Base-by-base conservation (phyloP, 2,113 vertebrate species). In the Bettongia penicillata region DNA sequence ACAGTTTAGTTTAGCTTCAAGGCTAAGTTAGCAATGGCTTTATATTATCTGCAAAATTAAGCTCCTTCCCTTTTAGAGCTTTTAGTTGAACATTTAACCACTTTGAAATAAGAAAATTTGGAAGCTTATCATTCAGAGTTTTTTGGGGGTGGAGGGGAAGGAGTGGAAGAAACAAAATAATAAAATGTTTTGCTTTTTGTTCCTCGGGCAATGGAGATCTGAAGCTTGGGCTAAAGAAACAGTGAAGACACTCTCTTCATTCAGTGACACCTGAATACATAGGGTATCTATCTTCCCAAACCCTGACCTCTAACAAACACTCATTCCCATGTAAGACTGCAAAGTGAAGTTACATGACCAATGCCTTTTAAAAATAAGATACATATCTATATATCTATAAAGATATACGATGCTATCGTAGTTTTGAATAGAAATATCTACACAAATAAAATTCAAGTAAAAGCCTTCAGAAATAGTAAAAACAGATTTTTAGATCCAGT, bases 41-140 rank as follows among this genome's bases (percentile, higher is more conserved):
- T 37, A 68, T 5, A 51, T 48, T 90, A 91, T 24, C 93, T 97
- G 68, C 96, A 91, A 61, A 96, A 95, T 91, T 52, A 93, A 93
- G 94, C 94, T 91, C 57, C 84, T 96, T 94, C 93, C 84, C 91
- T 93, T 92, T 93, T 49, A 93, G 0, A 95, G 28, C 77, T 91
- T 91, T 96, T 94, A 93, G 50, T 93, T 96, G 93, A 97, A 91
- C 16, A 94, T 9, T 68, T 94, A 92, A 51, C 24, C 92, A 89
- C 47, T 91, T 94, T 95, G 95, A 96, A 95, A 93, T 28, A 24
- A 97, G 48, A 96, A 55, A 37, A 52, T 22, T 90, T 93, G 23
- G 49, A 25, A 96, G 26, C 90, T 0, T 48, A 91, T 31, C 53
- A 94, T 68, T 43, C 57, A 97, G 3, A 37, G 31, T 37, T 37